Evolutionary conservation across 2,113 vertebrate species (phyloP).

Genomic region (Promerops cafer): DNA sequence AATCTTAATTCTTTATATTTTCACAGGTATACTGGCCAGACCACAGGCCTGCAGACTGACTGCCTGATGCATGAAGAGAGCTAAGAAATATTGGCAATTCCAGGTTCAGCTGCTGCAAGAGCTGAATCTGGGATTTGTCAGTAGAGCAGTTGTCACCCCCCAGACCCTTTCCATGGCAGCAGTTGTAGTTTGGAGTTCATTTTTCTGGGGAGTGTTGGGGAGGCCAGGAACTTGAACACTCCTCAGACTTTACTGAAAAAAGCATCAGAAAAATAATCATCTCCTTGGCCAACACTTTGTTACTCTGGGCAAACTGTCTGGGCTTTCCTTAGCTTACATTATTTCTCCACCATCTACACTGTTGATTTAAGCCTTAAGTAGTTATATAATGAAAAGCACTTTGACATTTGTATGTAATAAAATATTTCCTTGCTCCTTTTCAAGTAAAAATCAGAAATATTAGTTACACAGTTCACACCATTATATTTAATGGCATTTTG

Average conservation of each 20-base stretch:
- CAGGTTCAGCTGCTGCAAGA: not conserved
- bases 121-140: not conserved
- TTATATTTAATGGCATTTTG: not conserved
- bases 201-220: not conserved
- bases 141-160: accelerated
- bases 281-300: not conserved
- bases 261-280: not conserved
- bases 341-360: not conserved
- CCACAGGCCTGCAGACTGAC: not conserved
- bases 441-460: not conserved
- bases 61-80: not conserved
- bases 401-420: not conserved
- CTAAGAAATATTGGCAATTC: not conserved
- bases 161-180: not conserved
- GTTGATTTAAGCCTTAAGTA: not conserved
- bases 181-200: accelerated
- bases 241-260: not conserved
- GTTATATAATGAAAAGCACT: not conserved
- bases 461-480: not conserved
- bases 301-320: not conserved
- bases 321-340: not conserved
- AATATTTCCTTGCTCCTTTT: not conserved
- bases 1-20: not conserved
- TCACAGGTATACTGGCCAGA: not conserved
- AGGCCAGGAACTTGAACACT: not conserved